Conservation (phyloP, 2,113 vertebrate species). For the Hystrix cristata region DNA sequence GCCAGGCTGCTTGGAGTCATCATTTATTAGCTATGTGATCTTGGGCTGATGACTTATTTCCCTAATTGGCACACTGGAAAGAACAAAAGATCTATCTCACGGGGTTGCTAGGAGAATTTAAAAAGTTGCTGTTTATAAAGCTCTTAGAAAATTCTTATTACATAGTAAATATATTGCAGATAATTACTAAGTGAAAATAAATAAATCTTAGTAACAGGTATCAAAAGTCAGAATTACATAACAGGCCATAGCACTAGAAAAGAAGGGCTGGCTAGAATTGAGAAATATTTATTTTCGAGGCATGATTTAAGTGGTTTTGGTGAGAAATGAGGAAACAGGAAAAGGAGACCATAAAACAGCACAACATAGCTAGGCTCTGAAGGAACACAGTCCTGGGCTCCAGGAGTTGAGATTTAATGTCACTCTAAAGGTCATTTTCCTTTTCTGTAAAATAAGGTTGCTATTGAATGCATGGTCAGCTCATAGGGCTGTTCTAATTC, state of each 20-base stretch:
- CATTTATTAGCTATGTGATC: not conserved
- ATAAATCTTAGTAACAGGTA: conserved; percentile 21
- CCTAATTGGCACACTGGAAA: not conserved
- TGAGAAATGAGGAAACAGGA: not conserved
- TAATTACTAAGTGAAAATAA: conserved; percentile 48
- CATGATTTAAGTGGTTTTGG: not conserved
- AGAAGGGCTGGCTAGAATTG: not conserved
- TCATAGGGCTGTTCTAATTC: not conserved
- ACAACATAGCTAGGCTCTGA: not conserved
- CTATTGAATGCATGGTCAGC: not conserved
- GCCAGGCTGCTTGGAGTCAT: not conserved
- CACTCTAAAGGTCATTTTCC: not conserved
- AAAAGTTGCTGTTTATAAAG: conserved; percentile 16
- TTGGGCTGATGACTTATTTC: not conserved
- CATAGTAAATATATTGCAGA: not conserved
- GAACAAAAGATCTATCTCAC: not conserved
- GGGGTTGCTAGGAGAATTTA: not conserved
- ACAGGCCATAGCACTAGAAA: not conserved
- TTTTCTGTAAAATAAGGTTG: conserved; percentile 32
- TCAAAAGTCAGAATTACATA: conserved; percentile 14
- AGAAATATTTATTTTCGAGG: conserved; percentile 54
- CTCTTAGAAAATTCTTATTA: not conserved
- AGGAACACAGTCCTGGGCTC: not conserved
- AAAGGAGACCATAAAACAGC: not conserved
- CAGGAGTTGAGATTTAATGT: not conserved